Conservation (phyloP, 2,797 vertebrate genomes). For the Otolemur crassicaudatus region DNA sequence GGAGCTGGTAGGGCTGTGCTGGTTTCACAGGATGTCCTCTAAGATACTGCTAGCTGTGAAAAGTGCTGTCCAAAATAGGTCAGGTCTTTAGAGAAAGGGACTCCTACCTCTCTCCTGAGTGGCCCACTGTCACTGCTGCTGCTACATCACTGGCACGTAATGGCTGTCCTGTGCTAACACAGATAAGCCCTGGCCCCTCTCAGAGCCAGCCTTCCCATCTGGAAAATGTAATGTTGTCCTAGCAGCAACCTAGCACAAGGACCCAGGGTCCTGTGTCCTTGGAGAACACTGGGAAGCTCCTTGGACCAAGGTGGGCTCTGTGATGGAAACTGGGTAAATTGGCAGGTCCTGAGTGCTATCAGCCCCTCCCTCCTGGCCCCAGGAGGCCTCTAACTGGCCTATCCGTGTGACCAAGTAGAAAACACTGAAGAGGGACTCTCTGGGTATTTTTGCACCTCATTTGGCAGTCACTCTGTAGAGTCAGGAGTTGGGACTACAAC, state of each 20-base stretch:
- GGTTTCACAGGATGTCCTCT: not conserved
- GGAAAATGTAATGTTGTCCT: not conserved
- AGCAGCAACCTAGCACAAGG: not conserved
- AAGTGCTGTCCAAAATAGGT: not conserved
- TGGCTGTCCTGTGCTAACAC: not conserved
- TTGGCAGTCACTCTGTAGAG: not conserved
- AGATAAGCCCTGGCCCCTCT: not conserved
- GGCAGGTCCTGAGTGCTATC: not conserved
- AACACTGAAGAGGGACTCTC: not conserved
- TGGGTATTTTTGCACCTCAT: rapidly evolving
- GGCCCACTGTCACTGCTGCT: not conserved
- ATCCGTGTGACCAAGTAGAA: rapidly evolving
- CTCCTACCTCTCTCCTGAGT: not conserved
- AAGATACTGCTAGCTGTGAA: not conserved
- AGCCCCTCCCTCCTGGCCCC: not conserved
- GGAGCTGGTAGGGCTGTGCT: not conserved
- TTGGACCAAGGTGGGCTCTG: not conserved
- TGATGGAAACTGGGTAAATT: not conserved
- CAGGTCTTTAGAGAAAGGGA: slow-evolving; percentile 47
- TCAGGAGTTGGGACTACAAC: not conserved
- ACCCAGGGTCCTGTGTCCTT: not conserved
- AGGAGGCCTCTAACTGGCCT: not conserved
- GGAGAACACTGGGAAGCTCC: not conserved
- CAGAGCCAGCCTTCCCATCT: not conserved
- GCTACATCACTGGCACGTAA: rapidly evolving